Evolutionary conservation across 2,888 invertebrate species (phyloP), one percentile per base, ranked within the genome.

Genomic region (Yponomeuta malinellus): DNA sequence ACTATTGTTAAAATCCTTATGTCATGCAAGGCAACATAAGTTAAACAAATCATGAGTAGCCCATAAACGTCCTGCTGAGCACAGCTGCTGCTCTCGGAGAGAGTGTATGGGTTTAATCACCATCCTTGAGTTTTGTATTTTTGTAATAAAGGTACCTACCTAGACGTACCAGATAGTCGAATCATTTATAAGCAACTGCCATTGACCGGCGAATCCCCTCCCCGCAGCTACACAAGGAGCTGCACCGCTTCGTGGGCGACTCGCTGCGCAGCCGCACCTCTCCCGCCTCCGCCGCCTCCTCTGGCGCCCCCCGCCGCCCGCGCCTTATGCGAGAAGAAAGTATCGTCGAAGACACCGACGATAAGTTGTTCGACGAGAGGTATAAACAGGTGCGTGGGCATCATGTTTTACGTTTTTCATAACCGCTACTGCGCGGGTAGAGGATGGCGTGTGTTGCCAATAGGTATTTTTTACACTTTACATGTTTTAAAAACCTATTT

Each of bases 221-320:
- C 73, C 78, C 78, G 63, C 74, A 94, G 93, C 94, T 95, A 77
- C 95, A 96, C 86, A 95, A 94, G 78, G 96, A 96, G 83, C 92
- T 96, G 72, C 94, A 94, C 71, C 94, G 95, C 29, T 92, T 96
- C 72, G 94, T 95, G 63, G 85, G 88, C 71, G 88, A 89, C 31
- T 69, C 73, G 71, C 71, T 72, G 59, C 70, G 74, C 66, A 72
- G 70, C 37, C 71, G 74, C 43, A 73, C 76, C 6, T 66, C 65
- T 4, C 65, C 65, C 48, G 70, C 71, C 74, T 65, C 71, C 65
- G 72, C 72, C 12, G 33, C 68, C 15, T 64, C 67, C 8, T 65
- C 74, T 48, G 76, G 74, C 43, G 29, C 73, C 70, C 33, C 63
- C 15, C 72, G 77, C 33, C 77, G 80, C 23, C 72, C 75, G 65